Percentiles rank a stretch among this genome's conserved stretches.
phyloP scores from a whole-genome alignment of 2,888 invertebrate species.

The Xylophagus ater region DNA sequence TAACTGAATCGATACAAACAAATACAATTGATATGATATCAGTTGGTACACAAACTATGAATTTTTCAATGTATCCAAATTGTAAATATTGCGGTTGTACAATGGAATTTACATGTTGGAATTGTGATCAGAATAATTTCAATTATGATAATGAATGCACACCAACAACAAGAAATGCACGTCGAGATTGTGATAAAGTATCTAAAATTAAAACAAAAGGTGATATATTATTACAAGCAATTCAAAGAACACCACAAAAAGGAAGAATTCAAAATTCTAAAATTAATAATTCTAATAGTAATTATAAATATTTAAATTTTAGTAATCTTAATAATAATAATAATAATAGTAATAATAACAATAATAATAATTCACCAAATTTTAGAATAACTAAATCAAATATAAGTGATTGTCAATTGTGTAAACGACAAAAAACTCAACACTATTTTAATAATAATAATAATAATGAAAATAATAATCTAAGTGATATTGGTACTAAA shows the following conservation, averaged over 20 bases:
- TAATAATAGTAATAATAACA: conserved; percentile 32
- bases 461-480: no score
- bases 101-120: conserved; percentile 35
- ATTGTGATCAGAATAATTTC: conserved; percentile 23
- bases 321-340: conserved; percentile 34
- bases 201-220: conserved; percentile 41
- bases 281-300: conserved; percentile 33
- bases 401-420: conserved; percentile 32
- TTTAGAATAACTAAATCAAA: conserved; percentile 10
- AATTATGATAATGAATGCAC: conserved; percentile 19
- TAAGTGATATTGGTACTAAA: no score
- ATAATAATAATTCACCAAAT: conserved; percentile 25
- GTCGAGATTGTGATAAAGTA: neutral
- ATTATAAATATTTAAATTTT: conserved; percentile 20
- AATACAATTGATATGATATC: conserved; percentile 34
- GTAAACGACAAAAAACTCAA: conserved; percentile 39
- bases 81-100: conserved; percentile 33
- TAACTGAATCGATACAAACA: conserved; percentile 23
- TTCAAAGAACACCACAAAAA: conserved; percentile 43
- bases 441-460: no score
- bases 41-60: conserved; percentile 37
- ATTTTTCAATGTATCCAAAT: conserved; percentile 17
- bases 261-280: conserved; percentile 38
- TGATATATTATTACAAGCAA: conserved; percentile 45
- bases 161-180: conserved; percentile 24